phyloP scores from a whole-genome alignment of 2,888 invertebrate genomes.

The Drosophila prolongata region DNA sequence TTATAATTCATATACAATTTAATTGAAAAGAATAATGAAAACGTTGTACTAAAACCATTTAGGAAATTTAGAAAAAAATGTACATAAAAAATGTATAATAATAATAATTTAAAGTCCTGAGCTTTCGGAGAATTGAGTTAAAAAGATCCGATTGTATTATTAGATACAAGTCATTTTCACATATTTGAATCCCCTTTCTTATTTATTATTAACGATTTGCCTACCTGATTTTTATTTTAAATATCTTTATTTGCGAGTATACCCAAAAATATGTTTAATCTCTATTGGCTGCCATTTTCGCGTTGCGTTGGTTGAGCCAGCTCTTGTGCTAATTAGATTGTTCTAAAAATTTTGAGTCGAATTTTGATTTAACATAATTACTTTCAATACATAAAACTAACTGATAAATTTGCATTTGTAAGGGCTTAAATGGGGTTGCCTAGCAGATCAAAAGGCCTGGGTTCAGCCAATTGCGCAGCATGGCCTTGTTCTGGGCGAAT shows the following conservation, averaged over 20 bases:
- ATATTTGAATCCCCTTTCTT: too few species aligned
- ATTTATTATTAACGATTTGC: too few species aligned
- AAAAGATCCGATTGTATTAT: too few species aligned
- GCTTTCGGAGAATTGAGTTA: too few species aligned
- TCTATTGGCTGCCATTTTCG: background rate
- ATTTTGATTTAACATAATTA: constrained; percentile 9
- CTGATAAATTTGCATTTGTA: constrained; percentile 10
- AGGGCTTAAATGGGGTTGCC: background rate
- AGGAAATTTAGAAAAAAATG: too few species aligned
- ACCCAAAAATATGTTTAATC: background rate
- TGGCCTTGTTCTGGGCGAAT: constrained; percentile 57
- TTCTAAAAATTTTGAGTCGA: background rate
- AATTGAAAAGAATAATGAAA: too few species aligned
- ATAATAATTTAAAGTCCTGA: too few species aligned
- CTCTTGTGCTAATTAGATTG: background rate
- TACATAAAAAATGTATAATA: too few species aligned
- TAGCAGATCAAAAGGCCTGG: constrained; percentile 53
- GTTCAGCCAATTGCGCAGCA: constrained; percentile 59
- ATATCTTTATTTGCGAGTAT: constrained; percentile 5
- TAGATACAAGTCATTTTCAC: too few species aligned
- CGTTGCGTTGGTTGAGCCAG: background rate
- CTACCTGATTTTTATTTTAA: too few species aligned
- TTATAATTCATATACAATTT: too few species aligned
- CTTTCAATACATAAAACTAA: constrained; percentile 13
- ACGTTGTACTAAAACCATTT: too few species aligned